Base-by-base conservation (phyloP, 2,888 invertebrate species). In the Agrypnus murinus region DNA sequence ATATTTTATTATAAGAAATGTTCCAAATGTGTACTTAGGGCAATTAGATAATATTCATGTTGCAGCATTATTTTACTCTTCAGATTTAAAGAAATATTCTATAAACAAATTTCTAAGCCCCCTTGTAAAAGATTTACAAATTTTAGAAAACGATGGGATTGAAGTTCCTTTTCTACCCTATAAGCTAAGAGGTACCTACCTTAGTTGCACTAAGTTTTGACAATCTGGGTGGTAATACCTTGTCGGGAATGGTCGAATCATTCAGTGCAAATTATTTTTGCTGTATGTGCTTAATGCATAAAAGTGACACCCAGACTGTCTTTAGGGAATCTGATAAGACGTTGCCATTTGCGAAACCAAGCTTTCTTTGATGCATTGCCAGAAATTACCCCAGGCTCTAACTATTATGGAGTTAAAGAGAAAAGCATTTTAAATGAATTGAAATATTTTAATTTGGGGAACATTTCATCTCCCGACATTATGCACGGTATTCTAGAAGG, bases 171-270 rank as follows among this genome's bases (percentile, higher is more conserved):
- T n/a, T n/a, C n/a, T n/a, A n/a, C n/a, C n/a, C n/a, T 31, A 43
- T 65, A 2, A 32, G 32, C 12, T 50, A 65, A 43, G 58, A 58
- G 50, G 40, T 45, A 60, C 59, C 46, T 12, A 73, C 72, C 9
- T 36, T 74, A 12, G 53, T 58, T 32, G 60, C 72, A 15, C 38
- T 74, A 25, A 50, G 66, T 31, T 69, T 71, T 62, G 75, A 74
- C 55, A 76, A 75, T 19, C 19, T 60, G 19, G 40, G 45, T 0
- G 45, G n/a, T 60, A 43, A 69, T 60, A 55, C 55, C 17, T 46
- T 76, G n/a, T 55, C 69, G 15, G 72, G 74, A 5, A 66, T 76
- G 66, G 70, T 71, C 4, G 74, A 76, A 57, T 76, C 75, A 6
- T 76, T 77, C 45, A 36, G 46, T 19, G 60, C 60, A 25, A 60